phyloP scores from a whole-genome alignment of 2,797 vertebrate genomes.

The Merluccius polli region DNA sequence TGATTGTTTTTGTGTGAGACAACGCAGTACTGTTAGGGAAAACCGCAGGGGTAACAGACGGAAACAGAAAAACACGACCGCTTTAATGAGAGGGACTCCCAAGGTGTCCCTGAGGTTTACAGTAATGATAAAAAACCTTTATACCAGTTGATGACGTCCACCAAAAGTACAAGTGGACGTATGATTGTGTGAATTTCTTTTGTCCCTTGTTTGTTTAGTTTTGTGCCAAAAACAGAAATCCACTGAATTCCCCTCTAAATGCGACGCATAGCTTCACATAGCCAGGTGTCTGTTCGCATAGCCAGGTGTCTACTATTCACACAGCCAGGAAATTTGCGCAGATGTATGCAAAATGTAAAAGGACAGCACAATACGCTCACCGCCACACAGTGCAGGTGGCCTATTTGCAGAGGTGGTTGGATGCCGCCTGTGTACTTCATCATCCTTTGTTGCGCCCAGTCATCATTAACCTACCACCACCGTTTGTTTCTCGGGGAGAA shows the following conservation, averaged over 20 bases:
- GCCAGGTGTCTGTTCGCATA: no score
- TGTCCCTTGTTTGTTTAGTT: background rate
- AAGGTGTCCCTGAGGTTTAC: background rate
- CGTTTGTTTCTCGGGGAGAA: no score
- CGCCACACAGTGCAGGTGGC: background rate
- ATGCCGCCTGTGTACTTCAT: background rate
- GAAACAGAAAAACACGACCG: background rate
- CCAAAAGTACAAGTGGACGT: background rate
- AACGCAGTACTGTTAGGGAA: background rate
- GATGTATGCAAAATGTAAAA: background rate
- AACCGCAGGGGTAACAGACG: background rate
- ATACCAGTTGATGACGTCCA: background rate
- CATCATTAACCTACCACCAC: no score
- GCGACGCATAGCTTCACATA: background rate
- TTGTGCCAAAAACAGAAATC: background rate
- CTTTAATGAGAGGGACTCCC: background rate
- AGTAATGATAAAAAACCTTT: background rate
- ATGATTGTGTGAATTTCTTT: background rate
- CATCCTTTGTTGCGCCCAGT: background rate
- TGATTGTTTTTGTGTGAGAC: background rate
- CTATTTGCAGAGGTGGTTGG: background rate
- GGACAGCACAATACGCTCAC: background rate
- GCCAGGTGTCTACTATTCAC: no score
- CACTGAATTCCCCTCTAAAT: background rate
- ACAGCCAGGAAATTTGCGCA: no score